Evolutionary conservation across 2,888 invertebrate genomes (phyloP), one percentile per base, ranked within the genome.

Genomic region (Dioctria rufipes): DNA sequence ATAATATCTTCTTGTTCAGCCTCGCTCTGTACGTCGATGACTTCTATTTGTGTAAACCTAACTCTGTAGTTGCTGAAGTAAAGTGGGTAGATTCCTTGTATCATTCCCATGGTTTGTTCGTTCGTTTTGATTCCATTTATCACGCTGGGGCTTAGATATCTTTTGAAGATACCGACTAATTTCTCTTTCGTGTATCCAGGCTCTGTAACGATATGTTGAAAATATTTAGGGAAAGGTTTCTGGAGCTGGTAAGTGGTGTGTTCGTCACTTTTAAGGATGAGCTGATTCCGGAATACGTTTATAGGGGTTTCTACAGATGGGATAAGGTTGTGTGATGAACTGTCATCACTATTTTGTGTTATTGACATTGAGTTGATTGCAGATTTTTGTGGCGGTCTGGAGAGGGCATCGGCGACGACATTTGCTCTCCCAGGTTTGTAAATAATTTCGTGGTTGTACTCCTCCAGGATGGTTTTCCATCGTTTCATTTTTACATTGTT

Each of bases 391-490:
- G 58, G 54, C 11, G 51, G 71, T 80, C 80, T 79, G 9, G 80
- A 83, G 2, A 83, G 65, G 11, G 80, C 65, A 25, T 83, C 81
- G 1, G 81, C 80, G 4, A 83, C 82, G 3, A 80, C 63, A n/a
- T 83, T 83, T 4, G 79, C 40, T 42, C 73, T 82, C 0, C 80
- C 80, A 5, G 81, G 80, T 73, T 73, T 81, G 9, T 82, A 81
- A 9, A 71, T 63, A 9, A 78, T 11, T 66, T 80, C 78, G 8
- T 82, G 71, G 25, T 81, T 81, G 9, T 82, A 81, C 37, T 82
- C 83, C 37, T 82, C 81, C n/a, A 83, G 42, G 4, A 80, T 80
- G 8, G 73, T 58, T 43, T 83, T 83, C 82, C 82, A 82, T 8
- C 81, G n/a, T 58, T 82, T 77, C 66, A 81, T 81, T 80, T 82